A percentile compares a stretch with the other conserved stretches of the same genome.
These are phyloP conservation scores for Cryptoprocta ferox DNA, from an alignment of 2,797 vertebrate species.

Conservation along the genomic window DNA sequence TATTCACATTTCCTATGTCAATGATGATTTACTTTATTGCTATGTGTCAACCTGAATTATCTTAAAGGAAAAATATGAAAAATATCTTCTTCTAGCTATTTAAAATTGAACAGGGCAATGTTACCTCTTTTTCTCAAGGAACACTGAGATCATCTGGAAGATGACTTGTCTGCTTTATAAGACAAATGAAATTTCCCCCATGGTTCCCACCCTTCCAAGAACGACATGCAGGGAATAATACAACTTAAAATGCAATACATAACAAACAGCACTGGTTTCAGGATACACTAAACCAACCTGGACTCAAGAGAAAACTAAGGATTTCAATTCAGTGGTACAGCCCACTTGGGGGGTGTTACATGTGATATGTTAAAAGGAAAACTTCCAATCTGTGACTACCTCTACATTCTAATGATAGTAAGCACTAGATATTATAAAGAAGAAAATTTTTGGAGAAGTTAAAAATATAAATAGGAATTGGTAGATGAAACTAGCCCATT, in stretches of 20 bases:
- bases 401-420: not conserved
- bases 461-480: not conserved
- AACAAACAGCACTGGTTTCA: not conserved
- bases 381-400: not conserved
- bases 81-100: constrained; percentile 11
- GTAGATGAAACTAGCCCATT: not conserved
- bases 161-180: not conserved
- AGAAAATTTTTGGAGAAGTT: not conserved
- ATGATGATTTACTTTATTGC: not conserved
- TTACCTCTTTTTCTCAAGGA: not conserved
- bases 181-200: not conserved
- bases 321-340: not conserved
- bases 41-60: not conserved
- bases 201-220: constrained; percentile 10
- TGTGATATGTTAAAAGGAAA: not conserved
- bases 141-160: not conserved
- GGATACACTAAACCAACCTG: not conserved
- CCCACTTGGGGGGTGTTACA: not conserved
- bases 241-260: not conserved
- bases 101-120: not conserved
- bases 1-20: not conserved
- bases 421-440: not conserved
- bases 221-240: not conserved
- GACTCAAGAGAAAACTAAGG: not conserved
- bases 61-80: not conserved